Evolutionary conservation across 2,797 vertebrate species (phyloP).

Genomic region (Rhincodon typus): DNA sequence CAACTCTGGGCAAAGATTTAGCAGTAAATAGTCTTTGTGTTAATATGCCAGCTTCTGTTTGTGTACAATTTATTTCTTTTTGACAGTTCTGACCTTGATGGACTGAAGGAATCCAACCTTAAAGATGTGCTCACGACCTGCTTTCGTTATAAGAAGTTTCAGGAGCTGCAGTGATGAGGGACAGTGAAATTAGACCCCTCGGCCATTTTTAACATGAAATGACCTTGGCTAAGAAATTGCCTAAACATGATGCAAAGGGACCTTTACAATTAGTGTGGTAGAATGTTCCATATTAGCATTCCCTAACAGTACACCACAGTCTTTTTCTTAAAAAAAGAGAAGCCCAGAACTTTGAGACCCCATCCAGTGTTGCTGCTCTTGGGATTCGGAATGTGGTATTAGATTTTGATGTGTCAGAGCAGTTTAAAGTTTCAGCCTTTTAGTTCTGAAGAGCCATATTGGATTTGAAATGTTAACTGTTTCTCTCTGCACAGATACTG

Average conservation of each 20-base stretch:
- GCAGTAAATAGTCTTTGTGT: background rate
- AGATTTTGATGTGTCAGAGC: too few species aligned
- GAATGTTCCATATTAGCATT: background rate
- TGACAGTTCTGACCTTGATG: background rate
- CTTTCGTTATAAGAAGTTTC: background rate
- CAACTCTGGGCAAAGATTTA: background rate
- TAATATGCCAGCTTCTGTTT: background rate
- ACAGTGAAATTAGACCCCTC: background rate
- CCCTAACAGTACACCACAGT: background rate
- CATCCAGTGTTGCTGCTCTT: background rate
- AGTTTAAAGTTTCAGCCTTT: too few species aligned
- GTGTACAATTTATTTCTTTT: background rate
- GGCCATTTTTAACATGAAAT: background rate
- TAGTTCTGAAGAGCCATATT: background rate
- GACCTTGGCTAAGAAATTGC: too few species aligned
- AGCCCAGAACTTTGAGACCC: background rate
- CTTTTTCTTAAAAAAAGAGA: background rate
- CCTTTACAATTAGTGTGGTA: background rate
- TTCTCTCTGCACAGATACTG: too few species aligned
- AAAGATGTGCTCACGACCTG: background rate
- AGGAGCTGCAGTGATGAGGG: background rate
- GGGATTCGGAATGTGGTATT: too few species aligned
- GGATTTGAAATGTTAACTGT: too few species aligned
- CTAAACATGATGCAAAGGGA: background rate
- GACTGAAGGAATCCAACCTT: background rate